Conservation (phyloP, 2,113 vertebrate genomes). For the Cebidichthys violaceus region DNA sequence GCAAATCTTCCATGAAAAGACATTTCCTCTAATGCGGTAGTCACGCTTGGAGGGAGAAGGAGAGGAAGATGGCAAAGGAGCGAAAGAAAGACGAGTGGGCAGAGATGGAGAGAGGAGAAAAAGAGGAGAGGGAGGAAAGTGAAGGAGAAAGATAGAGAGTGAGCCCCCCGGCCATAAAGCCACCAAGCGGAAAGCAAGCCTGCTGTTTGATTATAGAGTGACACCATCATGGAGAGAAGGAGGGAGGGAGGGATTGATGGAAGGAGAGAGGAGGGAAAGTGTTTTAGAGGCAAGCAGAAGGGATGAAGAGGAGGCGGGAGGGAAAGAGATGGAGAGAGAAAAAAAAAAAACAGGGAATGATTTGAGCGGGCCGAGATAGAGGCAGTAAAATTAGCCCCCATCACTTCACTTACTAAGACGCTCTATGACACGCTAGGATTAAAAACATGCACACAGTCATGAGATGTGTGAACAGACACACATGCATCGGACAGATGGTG, state of each 20-base stretch:
- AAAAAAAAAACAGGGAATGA: slow-evolving; percentile 27
- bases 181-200: slow-evolving; percentile 89
- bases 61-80: slow-evolving; percentile 59
- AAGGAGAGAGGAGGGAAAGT: slow-evolving; percentile 51
- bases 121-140: slow-evolving; percentile 36
- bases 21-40: slow-evolving; percentile 93
- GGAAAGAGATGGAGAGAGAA: slow-evolving; percentile 38
- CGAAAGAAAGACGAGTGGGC: slow-evolving; percentile 54
- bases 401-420: slow-evolving; percentile 65
- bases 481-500: slow-evolving; percentile 70
- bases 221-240: slow-evolving; percentile 76
- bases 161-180: slow-evolving; percentile 86
- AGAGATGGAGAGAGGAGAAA: slow-evolving; percentile 54
- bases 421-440: slow-evolving; percentile 66
- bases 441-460: slow-evolving; percentile 47
- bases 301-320: slow-evolving; percentile 54
- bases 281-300: slow-evolving; percentile 50
- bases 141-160: slow-evolving; percentile 43
- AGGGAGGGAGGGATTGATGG: slow-evolving; percentile 38
- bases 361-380: slow-evolving; percentile 58
- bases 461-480: slow-evolving; percentile 21
- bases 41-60: slow-evolving; percentile 83
- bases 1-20: slow-evolving; percentile 96
- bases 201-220: slow-evolving; percentile 89
- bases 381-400: slow-evolving; percentile 74